Conservation (phyloP, 1,140 invertebrate genomes). For the Drosophila ohnishii region DNA sequence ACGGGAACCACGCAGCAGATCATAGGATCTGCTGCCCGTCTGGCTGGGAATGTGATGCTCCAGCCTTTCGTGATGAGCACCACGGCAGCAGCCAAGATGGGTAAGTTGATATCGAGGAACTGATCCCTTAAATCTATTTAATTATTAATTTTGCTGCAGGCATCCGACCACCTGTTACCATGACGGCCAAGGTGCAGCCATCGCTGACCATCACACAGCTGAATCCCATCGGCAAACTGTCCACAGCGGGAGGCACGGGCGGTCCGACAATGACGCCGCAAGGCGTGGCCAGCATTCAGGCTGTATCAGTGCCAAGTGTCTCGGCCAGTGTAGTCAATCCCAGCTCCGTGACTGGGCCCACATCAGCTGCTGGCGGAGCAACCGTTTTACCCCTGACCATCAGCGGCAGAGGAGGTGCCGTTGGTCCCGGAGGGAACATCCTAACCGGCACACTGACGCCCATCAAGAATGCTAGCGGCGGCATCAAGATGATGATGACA, state of each 20-base stretch:
- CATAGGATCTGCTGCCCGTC: slow-evolving; percentile 65
- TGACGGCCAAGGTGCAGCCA: slow-evolving; percentile 78
- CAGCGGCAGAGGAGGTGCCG: slow-evolving; percentile 54
- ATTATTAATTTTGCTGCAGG: slow-evolving; percentile 21
- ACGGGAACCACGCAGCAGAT: slow-evolving; percentile 70
- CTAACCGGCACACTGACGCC: slow-evolving; percentile 76
- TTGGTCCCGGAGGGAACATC: slow-evolving; percentile 58
- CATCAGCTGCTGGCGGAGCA: slow-evolving; percentile 63
- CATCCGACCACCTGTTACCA: slow-evolving; percentile 74
- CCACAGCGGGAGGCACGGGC: slow-evolving; percentile 28
- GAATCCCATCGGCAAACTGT: slow-evolving; percentile 72
- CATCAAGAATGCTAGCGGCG: slow-evolving; percentile 71
- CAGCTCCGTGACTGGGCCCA: slow-evolving; percentile 45
- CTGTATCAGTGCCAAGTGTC: slow-evolving; percentile 53
- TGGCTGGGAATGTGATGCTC: slow-evolving; percentile 76
- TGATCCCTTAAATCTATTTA: neutral
- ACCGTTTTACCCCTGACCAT: slow-evolving; percentile 77
- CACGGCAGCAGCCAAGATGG: slow-evolving; percentile 71
- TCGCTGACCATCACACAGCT: slow-evolving; percentile 81
- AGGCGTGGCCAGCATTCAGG: slow-evolving; percentile 74
- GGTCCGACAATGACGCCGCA: slow-evolving; percentile 58
- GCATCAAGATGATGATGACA: slow-evolving; percentile 80
- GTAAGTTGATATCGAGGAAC: slow-evolving; percentile 32
- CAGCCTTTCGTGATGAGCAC: slow-evolving; percentile 81
- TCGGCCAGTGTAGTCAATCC: slow-evolving; percentile 49